These are phyloP conservation scores for Lasioglossum marginatum DNA, from an alignment of 2,888 invertebrate species.

Conservation along the genomic window DNA sequence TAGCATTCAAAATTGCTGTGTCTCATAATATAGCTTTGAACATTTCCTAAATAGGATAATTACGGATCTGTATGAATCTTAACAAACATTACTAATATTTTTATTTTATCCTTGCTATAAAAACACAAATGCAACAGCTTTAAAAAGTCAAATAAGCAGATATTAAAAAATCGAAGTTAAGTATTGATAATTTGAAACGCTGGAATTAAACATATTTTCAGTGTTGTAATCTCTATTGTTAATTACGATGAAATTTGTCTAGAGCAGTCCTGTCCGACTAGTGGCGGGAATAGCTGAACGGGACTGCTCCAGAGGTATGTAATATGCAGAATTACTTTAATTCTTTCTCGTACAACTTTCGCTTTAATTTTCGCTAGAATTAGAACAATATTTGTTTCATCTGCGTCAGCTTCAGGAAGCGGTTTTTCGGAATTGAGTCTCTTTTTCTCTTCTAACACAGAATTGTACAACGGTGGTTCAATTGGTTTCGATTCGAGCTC, in stretches of 20 bases:
- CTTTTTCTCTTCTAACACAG: constrained; percentile 82
- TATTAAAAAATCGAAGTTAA: not conserved
- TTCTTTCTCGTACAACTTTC: constrained; percentile 89
- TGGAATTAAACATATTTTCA: not conserved
- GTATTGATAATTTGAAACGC: not conserved
- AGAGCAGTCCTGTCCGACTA: not conserved
- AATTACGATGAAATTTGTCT: not conserved
- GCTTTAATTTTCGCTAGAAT: constrained; percentile 91
- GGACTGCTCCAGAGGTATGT: not conserved
- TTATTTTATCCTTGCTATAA: not conserved
- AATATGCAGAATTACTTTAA: constrained; percentile 80
- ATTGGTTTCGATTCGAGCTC: constrained; percentile 86
- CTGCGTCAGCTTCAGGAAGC: constrained; percentile 76
- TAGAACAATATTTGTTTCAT: constrained; percentile 89
- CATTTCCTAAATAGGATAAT: too few relatives aligned
- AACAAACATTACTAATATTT: not conserved
- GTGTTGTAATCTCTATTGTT: not conserved
- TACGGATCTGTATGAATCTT: too few relatives aligned
- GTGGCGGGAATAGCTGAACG: too few relatives aligned
- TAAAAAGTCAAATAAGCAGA: not conserved
- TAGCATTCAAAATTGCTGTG: not conserved
- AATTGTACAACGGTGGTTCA: constrained; percentile 83
- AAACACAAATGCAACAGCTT: not conserved
- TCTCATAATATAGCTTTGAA: not conserved
- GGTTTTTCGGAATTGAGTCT: constrained; percentile 81